phyloP scores from a whole-genome alignment of 2,797 vertebrate species.

The Salmo trutta region DNA sequence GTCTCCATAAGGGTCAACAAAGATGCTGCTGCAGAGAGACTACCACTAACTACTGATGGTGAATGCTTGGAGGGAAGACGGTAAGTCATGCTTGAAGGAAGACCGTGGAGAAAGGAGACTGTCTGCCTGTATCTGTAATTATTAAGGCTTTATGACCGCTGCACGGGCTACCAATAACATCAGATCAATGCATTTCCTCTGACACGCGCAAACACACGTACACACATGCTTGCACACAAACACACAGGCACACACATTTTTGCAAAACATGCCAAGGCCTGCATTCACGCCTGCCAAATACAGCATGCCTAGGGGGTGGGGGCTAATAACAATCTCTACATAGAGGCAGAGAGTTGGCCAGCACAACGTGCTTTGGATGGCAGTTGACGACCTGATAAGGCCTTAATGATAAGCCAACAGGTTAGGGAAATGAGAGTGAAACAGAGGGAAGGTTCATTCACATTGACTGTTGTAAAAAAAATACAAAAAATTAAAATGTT shows the following conservation, averaged over 20 bases:
- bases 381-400: constrained; percentile 27
- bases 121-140: not conserved
- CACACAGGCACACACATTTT: not conserved
- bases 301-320: not conserved
- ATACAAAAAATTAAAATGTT: too few species aligned
- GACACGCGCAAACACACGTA: not conserved
- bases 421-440: not conserved
- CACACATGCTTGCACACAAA: not conserved
- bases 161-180: not conserved
- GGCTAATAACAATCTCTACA: not conserved
- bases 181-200: not conserved
- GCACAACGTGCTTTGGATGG: constrained; percentile 26
- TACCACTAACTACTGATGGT: not conserved
- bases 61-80: not conserved
- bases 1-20: not conserved
- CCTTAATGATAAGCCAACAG: constrained; percentile 20
- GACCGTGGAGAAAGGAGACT: not conserved
- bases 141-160: not conserved
- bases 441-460: not conserved
- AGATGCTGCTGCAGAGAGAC: not conserved
- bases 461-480: not conserved
- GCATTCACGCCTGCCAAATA: not conserved
- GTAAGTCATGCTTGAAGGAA: not conserved
- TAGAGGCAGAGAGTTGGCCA: not conserved
- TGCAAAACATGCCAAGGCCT: constrained; percentile 24